Base-by-base conservation (phyloP, 2,113 vertebrate genomes). In the Campylomormyrus numenius region DNA sequence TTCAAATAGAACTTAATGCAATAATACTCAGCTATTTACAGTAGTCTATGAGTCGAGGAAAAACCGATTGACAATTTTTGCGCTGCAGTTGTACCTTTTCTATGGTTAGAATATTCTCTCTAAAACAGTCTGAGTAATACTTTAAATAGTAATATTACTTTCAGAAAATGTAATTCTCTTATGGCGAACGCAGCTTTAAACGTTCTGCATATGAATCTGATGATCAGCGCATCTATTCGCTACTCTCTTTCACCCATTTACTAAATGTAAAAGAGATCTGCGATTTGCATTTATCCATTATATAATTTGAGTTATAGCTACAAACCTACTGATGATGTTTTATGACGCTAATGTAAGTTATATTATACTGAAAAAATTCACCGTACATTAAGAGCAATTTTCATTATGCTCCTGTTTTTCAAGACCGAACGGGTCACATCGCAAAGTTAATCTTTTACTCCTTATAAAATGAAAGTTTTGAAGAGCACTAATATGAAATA, bases 1-100 rank as follows among this genome's bases (percentile, higher is more conserved):
- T 91, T 94, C 49, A 85, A 89, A 89, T 58, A 85, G 48, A 83
- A 46, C 27, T 53, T 53, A 11, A 89, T 70, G 88, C 70, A 53
- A 31, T 70, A 52, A 35, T 53, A 52, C 85, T 87, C n/a, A 39
- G 31, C 46, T 70, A 89, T 50, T 89, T 46, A n/a, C n/a, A n/a
- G n/a, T n/a, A 52, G 9, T 89, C 45, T 39, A 80, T 50, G 48
- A 9, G 11, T 21, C 6, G 66, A 62, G 53, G 19, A 31, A 27
- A 80, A 52, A 52, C 49, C 46, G 27, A 80, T 46, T 48, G 27
- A 17, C 3, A 48, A 4, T 83, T 89, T 53, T 77, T 27, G 27
- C 9, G 49, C 24, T 80, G 15, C 6, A 70, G 24, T n/a, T 39
- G 15, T 48, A 85, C 42, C 1, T 85, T 48, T 48, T 24, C 77